phyloP scores from a whole-genome alignment of 2,888 invertebrate species.

The Rugalucina vietnamica region DNA sequence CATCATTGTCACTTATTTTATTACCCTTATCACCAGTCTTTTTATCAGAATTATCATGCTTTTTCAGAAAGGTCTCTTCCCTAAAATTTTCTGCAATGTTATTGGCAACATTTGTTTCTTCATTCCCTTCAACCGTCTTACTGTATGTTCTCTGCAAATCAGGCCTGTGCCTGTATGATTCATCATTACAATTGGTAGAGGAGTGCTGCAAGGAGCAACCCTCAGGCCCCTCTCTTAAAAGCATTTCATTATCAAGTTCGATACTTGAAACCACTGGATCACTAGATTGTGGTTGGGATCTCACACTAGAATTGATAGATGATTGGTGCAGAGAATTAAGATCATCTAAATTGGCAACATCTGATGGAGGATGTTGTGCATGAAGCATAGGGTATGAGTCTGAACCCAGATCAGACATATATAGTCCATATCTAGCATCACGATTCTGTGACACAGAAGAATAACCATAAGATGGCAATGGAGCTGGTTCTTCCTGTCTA shows the following conservation, averaged over 20 bases:
- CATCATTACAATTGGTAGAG: background rate
- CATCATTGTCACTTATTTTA: too few relatives aligned
- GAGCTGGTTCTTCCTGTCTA: background rate
- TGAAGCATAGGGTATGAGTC: background rate
- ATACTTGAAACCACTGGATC: background rate
- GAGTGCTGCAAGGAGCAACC: background rate
- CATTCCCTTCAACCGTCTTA: background rate
- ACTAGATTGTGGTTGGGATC: background rate
- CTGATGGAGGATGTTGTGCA: background rate
- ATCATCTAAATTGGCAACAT: background rate
- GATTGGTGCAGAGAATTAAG: background rate
- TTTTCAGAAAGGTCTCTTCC: background rate
- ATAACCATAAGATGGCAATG: background rate
- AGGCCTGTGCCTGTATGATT: background rate
- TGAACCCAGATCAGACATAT: background rate
- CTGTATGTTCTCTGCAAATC: background rate
- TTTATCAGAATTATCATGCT: background rate
- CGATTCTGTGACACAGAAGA: background rate
- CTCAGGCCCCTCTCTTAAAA: background rate
- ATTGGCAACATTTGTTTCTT: background rate
- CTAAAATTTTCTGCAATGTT: background rate
- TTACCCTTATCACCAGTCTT: too few relatives aligned
- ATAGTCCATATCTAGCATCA: too few relatives aligned
- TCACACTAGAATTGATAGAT: background rate
- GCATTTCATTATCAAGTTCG: background rate